phyloP scores from a whole-genome alignment of 1,140 invertebrate species.

The Oryzaephilus surinamensis region DNA sequence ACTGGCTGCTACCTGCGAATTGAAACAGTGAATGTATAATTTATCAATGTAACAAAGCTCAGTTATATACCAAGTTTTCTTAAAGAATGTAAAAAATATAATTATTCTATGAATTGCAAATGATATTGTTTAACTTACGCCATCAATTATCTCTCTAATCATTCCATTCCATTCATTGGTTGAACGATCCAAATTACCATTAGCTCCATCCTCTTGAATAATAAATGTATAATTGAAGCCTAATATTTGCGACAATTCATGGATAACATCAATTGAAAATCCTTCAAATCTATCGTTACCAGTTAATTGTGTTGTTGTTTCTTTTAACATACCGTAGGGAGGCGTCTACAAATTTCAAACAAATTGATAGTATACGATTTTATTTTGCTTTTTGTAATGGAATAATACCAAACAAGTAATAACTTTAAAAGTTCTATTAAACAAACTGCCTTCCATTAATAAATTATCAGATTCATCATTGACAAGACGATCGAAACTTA shows the following conservation, averaged over 20 bases:
- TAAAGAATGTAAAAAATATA: no score
- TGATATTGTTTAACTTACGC: constrained; percentile 41
- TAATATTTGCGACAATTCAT: constrained; percentile 59
- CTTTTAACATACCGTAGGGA: constrained; percentile 79
- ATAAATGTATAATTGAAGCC: constrained; percentile 83
- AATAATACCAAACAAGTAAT: constrained; percentile 68
- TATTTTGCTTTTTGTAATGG: no score
- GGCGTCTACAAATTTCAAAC: constrained; percentile 24
- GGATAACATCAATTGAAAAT: constrained; percentile 70
- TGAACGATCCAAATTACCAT: constrained; percentile 53
- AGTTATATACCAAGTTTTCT: no score
- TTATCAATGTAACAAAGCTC: no score
- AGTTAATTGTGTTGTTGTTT: constrained; percentile 53
- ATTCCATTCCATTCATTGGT: constrained; percentile 79
- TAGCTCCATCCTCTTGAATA: constrained; percentile 61
- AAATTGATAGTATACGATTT: background rate
- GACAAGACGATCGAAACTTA: no score
- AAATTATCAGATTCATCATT: no score
- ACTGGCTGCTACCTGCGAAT: no score
- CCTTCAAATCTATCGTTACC: constrained; percentile 78
- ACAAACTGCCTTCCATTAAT: constrained; percentile 45
- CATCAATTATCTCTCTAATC: constrained; percentile 68
- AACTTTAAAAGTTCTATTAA: constrained; percentile 77
- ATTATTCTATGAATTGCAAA: no score
- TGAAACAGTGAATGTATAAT: no score